Base-by-base conservation (phyloP, 2,888 invertebrate species). In the Alviniconcha strummeri region DNA sequence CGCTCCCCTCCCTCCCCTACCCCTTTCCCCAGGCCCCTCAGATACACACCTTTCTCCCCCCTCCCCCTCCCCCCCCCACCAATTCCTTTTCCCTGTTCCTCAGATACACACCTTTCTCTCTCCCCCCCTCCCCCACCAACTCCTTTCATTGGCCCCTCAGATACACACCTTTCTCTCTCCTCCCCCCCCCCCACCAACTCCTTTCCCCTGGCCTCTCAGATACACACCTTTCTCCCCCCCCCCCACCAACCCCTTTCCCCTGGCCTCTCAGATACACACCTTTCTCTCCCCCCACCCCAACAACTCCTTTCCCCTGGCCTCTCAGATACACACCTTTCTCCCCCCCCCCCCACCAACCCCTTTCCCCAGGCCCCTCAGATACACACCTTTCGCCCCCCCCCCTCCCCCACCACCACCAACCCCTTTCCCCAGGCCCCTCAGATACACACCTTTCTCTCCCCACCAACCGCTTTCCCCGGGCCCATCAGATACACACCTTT, bases 171-270 rank as follows among this genome's bases (percentile, higher is more conserved):
- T 9, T 9, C 7, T 13, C 7, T 13, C 69, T 2, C 1, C 1
- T 7, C 69, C 69, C 69, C 69, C 69, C 7, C 15, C 69, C 69
- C 69, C 13, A 4, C 69, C 69, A 7, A 60, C n/a, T n/a, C 69
- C 69, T 7, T 15, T 17, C 9, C 15, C 9, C 69, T 5, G 4
- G 17, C n/a, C 17, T 17, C 69, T 17, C 69, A 69, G 6, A 69
- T 0, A 69, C 17, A 74, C 84, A 93, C 94, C 94, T 88, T 88
- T 85, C 69, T 2, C 1, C 1, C 69, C 69, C 69, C 69, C 69
- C 69, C 7, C 15, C 69, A n/a, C 69, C 69, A 1, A 4, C 69
- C 69, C 69, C 69, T 7, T 15, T 17, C 9, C 15, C 9, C 69
- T 5, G 4, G 17, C n/a, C 17, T 17, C 69, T 17, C 69, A 69